phyloP scores from a whole-genome alignment of 1,140 invertebrate species.

The Drosophila fuyamai region DNA sequence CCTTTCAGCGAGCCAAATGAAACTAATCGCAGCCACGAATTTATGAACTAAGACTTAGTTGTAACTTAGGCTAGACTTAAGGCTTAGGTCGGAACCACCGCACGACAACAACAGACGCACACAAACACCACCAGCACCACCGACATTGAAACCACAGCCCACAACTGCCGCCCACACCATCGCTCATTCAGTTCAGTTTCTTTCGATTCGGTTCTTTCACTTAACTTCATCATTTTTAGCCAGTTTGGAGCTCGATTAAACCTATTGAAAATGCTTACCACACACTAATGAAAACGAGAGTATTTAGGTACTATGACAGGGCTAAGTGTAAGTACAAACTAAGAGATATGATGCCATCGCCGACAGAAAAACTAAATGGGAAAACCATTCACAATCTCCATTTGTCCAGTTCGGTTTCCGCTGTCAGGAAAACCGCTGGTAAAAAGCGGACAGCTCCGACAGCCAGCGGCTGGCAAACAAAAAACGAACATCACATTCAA shows the following conservation, averaged over 20 bases:
- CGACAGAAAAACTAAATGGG: conserved; percentile 19
- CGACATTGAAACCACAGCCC: conserved; percentile 8
- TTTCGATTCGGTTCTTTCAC: conserved; percentile 26
- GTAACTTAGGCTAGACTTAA: conserved; percentile 41
- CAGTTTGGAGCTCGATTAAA: conserved; percentile 13
- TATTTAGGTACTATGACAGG: conserved; percentile 34
- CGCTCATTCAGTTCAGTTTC: conserved; percentile 47
- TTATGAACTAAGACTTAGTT: conserved; percentile 38
- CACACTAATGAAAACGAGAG: conserved; percentile 35
- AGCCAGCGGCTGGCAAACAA: conserved; percentile 23
- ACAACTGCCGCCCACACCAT: conserved; percentile 9
- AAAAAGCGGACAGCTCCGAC: conserved; percentile 48
- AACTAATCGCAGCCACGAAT: conserved; percentile 6
- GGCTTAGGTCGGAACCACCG: conserved; percentile 41
- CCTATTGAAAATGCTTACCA: conserved; percentile 52
- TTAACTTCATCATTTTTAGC: conserved; percentile 31
- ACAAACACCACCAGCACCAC: conserved; percentile 14
- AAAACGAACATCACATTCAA: conserved; percentile 46
- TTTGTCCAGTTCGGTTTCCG: conserved; percentile 46
- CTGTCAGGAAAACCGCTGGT: conserved; percentile 27
- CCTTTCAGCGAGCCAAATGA: conserved; percentile 8
- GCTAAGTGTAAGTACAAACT: conserved; percentile 67
- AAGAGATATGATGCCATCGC: conserved; percentile 23
- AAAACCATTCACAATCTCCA: conserved; percentile 42
- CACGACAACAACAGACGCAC: conserved; percentile 30